A percentile compares a stretch with the other conserved stretches of the same genome.
phyloP scores from a whole-genome alignment of 2,888 invertebrate genomes.

The Morpho achilles region DNA sequence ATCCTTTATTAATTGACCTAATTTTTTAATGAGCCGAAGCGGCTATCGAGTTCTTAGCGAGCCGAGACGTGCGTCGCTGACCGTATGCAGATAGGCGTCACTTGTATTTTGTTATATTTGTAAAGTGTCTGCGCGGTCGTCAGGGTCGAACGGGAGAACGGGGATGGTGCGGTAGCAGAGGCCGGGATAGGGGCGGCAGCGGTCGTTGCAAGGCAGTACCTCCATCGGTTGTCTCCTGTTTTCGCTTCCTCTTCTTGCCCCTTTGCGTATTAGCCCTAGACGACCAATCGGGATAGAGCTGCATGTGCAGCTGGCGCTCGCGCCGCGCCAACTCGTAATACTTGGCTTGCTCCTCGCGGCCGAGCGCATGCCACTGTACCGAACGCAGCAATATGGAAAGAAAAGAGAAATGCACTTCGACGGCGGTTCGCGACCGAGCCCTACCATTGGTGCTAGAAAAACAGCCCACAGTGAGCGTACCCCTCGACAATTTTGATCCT shows the following conservation, averaged over 20 bases:
- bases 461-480: conserved; percentile 80
- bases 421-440: conserved; percentile 63
- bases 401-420: conserved; percentile 77
- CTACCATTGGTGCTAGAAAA: conserved; percentile 84
- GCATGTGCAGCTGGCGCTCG: conserved; percentile 99
- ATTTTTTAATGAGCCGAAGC: conserved; percentile 60
- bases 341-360: conserved; percentile 99
- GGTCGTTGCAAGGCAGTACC: conserved; percentile 84
- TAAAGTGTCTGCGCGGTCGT: background rate
- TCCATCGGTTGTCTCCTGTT: conserved; percentile 98
- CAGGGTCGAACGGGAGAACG: background rate
- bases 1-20: conserved; percentile 73
- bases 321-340: conserved; percentile 99
- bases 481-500: conserved; percentile 71
- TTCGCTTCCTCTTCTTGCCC: conserved; percentile 99
- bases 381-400: conserved; percentile 76
- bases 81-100: conserved; percentile 37
- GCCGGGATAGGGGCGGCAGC: conserved; percentile 50
- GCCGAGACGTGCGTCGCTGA: conserved; percentile 54
- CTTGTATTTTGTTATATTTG: conserved; percentile 31
- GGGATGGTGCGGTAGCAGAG: conserved; percentile 15
- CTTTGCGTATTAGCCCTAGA: conserved; percentile 99
- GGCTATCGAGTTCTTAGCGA: conserved; percentile 39
- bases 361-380: conserved; percentile 99
- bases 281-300: conserved; percentile 99